Base-by-base conservation (phyloP, 1,140 invertebrate species). In the Halictus rubicundus region DNA sequence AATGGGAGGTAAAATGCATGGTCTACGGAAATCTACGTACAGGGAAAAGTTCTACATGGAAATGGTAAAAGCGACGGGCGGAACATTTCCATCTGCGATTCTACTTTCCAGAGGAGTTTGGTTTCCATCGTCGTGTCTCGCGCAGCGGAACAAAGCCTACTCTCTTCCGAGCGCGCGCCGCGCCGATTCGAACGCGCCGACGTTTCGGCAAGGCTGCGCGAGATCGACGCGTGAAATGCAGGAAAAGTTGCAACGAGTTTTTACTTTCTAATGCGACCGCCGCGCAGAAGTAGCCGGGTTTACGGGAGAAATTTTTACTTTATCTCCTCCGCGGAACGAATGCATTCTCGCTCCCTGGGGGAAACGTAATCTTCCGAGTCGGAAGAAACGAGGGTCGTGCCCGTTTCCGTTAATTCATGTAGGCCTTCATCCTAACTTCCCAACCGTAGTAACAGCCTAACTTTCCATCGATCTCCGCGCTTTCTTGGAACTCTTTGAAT, bases 231-330 rank as follows among this genome's bases (percentile, higher is more conserved):
- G 54, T 9, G 39, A 57, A 57, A 57, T 19, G n/a, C 39, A 14
- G 14, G 19, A 72, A 42, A 78, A 71, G 57, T 63, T 46, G 2
- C 42, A 12, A 25, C 7, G 21, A 32, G 32, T 32, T 63, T 64
- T 78, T 64, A 57, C 76, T 78, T 78, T 78, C 59, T 64, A 60
- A 39, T 23, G 46, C 46, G 27, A 12, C 19, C 25, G 12, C 37
- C 23, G 25, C 21, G 73, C 2, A 42, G n/a, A 39, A 32, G 3
- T 7, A 6, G 7, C 4, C 6, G n/a, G 19, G 9, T 25, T n/a
- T 37, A n/a, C 14, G 19, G 3, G 57, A 0, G 21, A 61, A 66
- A 74, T 39, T 25, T 42, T 66, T 39, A 39, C 42, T 23, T 2
- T 14, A 19, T 52, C n/a, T 65, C 52, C 4, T 9, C 49, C 27